Evolutionary conservation across 92 coral and sea anemone species (phyloP), one percentile per base, ranked within the genome.

Genomic region (Desmophyllum pertusum): DNA sequence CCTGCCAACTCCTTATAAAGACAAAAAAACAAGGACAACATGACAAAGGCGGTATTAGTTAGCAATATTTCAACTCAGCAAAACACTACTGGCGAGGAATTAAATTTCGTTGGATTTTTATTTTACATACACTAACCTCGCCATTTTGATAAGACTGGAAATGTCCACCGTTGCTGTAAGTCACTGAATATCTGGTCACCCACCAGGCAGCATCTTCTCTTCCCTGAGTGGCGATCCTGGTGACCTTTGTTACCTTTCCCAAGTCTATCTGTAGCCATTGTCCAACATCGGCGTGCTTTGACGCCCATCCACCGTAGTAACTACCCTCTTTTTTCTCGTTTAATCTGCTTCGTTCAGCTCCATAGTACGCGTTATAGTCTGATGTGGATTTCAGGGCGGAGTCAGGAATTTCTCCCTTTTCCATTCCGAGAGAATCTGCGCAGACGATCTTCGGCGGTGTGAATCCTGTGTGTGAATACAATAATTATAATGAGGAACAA

Each of bases 81-180:
- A n/a, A n/a, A n/a, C n/a, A n/a, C n/a, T n/a, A n/a, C n/a, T n/a
- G n/a, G n/a, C n/a, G n/a, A n/a, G n/a, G n/a, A n/a, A n/a, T n/a
- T n/a, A n/a, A n/a, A n/a, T n/a, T n/a, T n/a, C n/a, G n/a, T n/a
- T n/a, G n/a, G n/a, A n/a, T n/a, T n/a, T n/a, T n/a, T n/a, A n/a
- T n/a, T n/a, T n/a, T n/a, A n/a, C n/a, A 45, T 2, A 27, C 21
- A 30, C 83, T 48, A 27, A 82, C 86, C 79, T 72, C 70, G 27
- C 79, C 79, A 73, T 82, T 82, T 18, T 82, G 37, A 17, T 82
- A 82, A 6, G 66, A 42, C 46, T 57, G 4, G 23, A 73, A 75
- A 13, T 18, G 41, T 52, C 86, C 86, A 11, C 86, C 78, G 10
- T 55, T 25, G 62, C 79, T 82, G 79, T 71, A 82, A 13, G 70